phyloP scores from a whole-genome alignment of 2,888 invertebrate species.

The Arge pagana region DNA sequence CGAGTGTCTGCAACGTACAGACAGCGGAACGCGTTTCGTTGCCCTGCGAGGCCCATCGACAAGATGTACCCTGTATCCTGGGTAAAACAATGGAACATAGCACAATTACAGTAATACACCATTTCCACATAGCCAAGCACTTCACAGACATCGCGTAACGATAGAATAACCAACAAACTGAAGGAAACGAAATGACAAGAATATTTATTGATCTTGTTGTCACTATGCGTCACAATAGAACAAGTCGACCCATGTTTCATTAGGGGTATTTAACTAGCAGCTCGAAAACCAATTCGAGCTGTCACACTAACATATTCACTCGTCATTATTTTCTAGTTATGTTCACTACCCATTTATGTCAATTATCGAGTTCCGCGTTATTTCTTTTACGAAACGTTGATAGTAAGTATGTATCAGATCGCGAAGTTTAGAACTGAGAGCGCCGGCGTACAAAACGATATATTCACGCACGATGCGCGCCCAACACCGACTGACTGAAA shows the following conservation, averaged over 20 bases:
- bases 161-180: neutral
- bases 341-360: neutral
- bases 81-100: slow-evolving; percentile 60
- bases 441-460: slow-evolving; percentile 20
- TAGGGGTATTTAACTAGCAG: slow-evolving; percentile 13
- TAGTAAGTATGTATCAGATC: slow-evolving; percentile 5
- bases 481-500: slow-evolving; percentile 25
- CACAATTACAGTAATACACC: slow-evolving; percentile 52
- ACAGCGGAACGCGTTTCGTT: slow-evolving; percentile 63
- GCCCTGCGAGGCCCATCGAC: slow-evolving; percentile 60
- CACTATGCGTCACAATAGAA: slow-evolving; percentile 22
- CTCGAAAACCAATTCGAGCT: slow-evolving; percentile 7
- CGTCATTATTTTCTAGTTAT: neutral
- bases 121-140: slow-evolving; percentile 11
- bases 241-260: slow-evolving; percentile 17
- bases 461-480: slow-evolving; percentile 26
- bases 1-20: slow-evolving; percentile 61
- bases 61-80: slow-evolving; percentile 57
- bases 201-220: slow-evolving; percentile 11
- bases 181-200: neutral
- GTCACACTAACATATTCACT: slow-evolving; percentile 10
- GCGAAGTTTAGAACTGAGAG: slow-evolving; percentile 20
- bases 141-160: slow-evolving; percentile 4
- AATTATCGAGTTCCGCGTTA: slow-evolving; percentile 2
- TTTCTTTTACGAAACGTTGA: slow-evolving; percentile 9